Conservation (phyloP, 2,888 invertebrate genomes). For the Stegana nigrithorax region DNA sequence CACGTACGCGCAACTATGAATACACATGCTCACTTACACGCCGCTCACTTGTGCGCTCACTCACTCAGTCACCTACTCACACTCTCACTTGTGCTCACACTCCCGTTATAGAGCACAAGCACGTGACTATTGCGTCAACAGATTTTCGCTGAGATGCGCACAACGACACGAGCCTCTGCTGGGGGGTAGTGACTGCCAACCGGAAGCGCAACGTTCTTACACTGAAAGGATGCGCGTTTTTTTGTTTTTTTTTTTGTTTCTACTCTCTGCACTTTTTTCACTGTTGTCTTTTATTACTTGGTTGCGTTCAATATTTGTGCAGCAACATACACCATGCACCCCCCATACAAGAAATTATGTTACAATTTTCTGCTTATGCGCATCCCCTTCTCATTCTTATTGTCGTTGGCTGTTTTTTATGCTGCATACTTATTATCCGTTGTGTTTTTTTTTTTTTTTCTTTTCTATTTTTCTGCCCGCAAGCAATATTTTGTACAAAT, state of each 20-base stretch:
- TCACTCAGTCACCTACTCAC: not conserved
- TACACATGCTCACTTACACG: not conserved
- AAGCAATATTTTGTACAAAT: slow-evolving; percentile 14
- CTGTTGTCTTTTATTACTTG: no score
- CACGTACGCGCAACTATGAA: slow-evolving; percentile 5
- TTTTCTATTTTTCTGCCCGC: not conserved
- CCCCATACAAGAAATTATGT: no score
- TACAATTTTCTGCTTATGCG: no score
- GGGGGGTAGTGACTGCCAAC: no score
- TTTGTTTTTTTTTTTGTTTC: slow-evolving; percentile 17
- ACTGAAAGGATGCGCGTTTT: no score
- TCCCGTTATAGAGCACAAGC: slow-evolving; percentile 23
- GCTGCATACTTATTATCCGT: not conserved
- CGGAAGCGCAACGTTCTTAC: no score
- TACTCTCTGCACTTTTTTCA: no score
- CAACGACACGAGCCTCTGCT: slow-evolving; percentile 34
- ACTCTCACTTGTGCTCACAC: not conserved
- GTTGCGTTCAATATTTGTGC: slow-evolving; percentile 55
- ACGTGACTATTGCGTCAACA: slow-evolving; percentile 59
- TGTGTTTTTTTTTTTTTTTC: not conserved
- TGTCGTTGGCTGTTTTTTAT: not conserved
- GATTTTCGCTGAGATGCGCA: slow-evolving; percentile 60
- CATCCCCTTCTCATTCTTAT: no score
- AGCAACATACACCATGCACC: slow-evolving; percentile 44
- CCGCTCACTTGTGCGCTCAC: not conserved